Percentiles rank a stretch among this genome's conserved stretches.
phyloP scores from a whole-genome alignment of 1,140 invertebrate genomes.

The Caerostris extrusa region DNA sequence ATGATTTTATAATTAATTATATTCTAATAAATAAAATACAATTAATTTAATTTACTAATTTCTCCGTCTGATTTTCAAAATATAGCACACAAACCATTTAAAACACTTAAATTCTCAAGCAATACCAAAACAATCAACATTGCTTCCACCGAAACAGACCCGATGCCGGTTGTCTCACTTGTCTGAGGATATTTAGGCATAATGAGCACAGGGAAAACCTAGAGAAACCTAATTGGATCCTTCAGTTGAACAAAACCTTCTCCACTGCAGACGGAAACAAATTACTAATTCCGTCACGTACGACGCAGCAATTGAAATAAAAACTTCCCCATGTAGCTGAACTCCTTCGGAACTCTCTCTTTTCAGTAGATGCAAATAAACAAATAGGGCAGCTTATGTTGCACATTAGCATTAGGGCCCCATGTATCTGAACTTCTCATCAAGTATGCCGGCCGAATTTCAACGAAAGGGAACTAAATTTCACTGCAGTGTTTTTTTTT shows the following conservation, averaged over 20 bases:
- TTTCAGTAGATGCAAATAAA: conserved; percentile 63
- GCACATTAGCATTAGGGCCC: conserved; percentile 38
- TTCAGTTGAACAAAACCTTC: neutral
- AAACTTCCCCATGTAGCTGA: neutral
- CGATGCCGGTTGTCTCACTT: neutral
- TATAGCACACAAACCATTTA: no score
- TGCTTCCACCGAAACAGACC: no score
- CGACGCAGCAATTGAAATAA: conserved; percentile 27
- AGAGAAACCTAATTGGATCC: neutral
- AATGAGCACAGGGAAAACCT: neutral
- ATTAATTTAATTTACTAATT: no score
- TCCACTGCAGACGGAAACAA: neutral
- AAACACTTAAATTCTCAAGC: no score
- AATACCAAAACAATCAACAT: no score
- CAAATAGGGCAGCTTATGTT: conserved; percentile 47
- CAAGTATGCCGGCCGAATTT: conserved; percentile 41
- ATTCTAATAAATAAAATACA: no score
- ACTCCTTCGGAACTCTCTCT: neutral
- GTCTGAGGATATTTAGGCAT: neutral
- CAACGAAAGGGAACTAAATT: neutral
- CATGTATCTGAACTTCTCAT: conserved; percentile 49
- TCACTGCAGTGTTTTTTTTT: neutral
- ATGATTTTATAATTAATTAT: no score
- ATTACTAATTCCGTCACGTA: conserved; percentile 63
- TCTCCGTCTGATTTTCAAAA: no score